Evolutionary conservation across 2,113 vertebrate genomes (phyloP).

Genomic region (Abramis brama): DNA sequence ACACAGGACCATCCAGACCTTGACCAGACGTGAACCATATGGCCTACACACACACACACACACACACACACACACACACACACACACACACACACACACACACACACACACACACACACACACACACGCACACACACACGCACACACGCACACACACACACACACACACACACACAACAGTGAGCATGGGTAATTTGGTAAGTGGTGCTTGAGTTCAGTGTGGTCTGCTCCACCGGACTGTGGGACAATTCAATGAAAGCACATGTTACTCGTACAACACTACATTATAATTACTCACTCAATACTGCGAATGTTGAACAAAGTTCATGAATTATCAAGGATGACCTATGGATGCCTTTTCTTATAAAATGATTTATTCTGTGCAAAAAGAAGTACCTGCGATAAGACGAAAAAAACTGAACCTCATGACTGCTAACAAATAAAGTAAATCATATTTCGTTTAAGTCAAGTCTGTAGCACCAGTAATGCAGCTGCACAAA

Average conservation of each 20-base stretch:
- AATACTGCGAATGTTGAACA: not conserved
- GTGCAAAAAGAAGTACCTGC: not conserved
- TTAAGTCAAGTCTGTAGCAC: not conserved
- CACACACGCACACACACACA: slow-evolving; percentile 30
- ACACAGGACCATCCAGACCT: slow-evolving; percentile 93
- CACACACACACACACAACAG: slow-evolving; percentile 18
- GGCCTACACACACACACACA: slow-evolving; percentile 68
- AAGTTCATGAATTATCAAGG: not conserved
- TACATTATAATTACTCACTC: slow-evolving; percentile 9
- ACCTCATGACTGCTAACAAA: not conserved
- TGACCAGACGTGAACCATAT: slow-evolving; percentile 90
- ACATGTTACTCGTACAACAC: slow-evolving; percentile 15
- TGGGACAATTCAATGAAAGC: slow-evolving; percentile 24
- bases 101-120: slow-evolving; percentile 18
- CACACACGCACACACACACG: slow-evolving; percentile 1
- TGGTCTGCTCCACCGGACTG: slow-evolving; percentile 32
- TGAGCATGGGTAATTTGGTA: slow-evolving; percentile 20
- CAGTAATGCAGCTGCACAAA: not conserved
- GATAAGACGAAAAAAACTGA: slow-evolving; percentile 1
- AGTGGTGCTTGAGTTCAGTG: slow-evolving; percentile 39
- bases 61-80: slow-evolving; percentile 16
- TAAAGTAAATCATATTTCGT: not conserved
- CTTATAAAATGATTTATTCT: not conserved
- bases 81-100: slow-evolving; percentile 17
- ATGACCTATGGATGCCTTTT: not conserved